Percentiles rank a stretch among this genome's conserved stretches.
phyloP scores from a whole-genome alignment of 2,888 invertebrate genomes.

The Thymelicus lineola region DNA sequence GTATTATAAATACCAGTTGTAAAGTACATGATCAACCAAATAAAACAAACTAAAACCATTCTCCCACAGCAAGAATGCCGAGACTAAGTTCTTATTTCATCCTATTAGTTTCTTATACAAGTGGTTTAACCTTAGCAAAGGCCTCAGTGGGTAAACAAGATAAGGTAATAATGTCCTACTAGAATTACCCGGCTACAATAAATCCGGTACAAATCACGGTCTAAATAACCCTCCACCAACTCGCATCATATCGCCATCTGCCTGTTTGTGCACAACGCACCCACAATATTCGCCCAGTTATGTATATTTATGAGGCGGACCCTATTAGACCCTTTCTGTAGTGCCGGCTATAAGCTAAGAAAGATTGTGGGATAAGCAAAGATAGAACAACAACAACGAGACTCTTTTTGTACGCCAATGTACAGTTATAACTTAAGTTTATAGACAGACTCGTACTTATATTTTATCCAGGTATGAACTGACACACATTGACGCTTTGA shows the following conservation, averaged over 20 bases:
- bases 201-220: conserved; percentile 28
- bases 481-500: no score
- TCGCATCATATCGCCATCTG: conserved; percentile 29
- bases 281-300: conserved; percentile 17
- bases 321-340: background rate
- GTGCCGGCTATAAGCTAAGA: background rate
- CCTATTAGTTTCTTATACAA: background rate
- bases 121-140: background rate
- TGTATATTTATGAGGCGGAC: conserved; percentile 27
- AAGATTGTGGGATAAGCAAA: no score
- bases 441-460: no score
- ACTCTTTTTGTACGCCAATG: no score
- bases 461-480: no score
- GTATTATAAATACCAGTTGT: no score
- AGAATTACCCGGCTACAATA: conserved; percentile 6
- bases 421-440: no score
- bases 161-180: conserved; percentile 4
- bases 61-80: background rate
- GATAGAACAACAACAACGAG: no score
- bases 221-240: conserved; percentile 17
- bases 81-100: background rate
- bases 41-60: no score
- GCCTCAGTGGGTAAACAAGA: conserved; percentile 7
- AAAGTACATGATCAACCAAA: no score
- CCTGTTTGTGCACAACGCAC: conserved; percentile 18